These are phyloP conservation scores for Cyrtodaria siliqua DNA, from an alignment of 2,888 invertebrate genomes.

Conservation along the genomic window DNA sequence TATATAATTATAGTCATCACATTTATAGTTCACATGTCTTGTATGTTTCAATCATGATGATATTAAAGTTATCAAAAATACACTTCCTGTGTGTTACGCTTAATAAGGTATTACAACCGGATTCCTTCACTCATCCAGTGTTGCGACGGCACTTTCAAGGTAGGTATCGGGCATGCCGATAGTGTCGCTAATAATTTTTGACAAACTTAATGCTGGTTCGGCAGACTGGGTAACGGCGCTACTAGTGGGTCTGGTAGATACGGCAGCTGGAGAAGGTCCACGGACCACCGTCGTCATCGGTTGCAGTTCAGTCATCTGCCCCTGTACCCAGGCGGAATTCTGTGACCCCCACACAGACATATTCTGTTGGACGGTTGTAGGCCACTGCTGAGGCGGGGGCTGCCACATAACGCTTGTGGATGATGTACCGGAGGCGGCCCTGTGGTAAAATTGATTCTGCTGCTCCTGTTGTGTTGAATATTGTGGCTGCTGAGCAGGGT, in stretches of 20 bases:
- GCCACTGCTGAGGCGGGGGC: slow-evolving; percentile 32
- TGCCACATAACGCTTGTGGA: slow-evolving; percentile 22
- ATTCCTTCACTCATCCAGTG: slow-evolving; percentile 17
- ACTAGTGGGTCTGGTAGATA: slow-evolving; percentile 25
- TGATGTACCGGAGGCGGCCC: slow-evolving; percentile 10
- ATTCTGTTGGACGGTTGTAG: slow-evolving; percentile 15
- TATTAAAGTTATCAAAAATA: no score
- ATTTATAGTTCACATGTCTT: no score
- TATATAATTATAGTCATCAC: no score
- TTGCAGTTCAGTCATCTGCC: slow-evolving; percentile 22
- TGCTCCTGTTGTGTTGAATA: slow-evolving; percentile 10
- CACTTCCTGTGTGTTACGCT: no score
- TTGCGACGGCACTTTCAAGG: slow-evolving; percentile 15
- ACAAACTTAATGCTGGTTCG: slow-evolving; percentile 3
- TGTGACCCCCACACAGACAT: slow-evolving; percentile 33
- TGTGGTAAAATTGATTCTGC: slow-evolving; percentile 1
- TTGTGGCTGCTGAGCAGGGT: no score
- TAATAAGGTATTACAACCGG: no score
- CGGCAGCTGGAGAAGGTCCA: slow-evolving; percentile 10
- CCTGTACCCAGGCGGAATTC: slow-evolving; percentile 25
- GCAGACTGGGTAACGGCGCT: slow-evolving; percentile 5
- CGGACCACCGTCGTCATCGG: slow-evolving; percentile 18
- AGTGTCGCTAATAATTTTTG: slow-evolving; percentile 22
- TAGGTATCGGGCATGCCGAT: slow-evolving; percentile 11
- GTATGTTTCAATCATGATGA: no score